Conservation (phyloP, 2,113 vertebrate genomes). For the Morphnarchus princeps region DNA sequence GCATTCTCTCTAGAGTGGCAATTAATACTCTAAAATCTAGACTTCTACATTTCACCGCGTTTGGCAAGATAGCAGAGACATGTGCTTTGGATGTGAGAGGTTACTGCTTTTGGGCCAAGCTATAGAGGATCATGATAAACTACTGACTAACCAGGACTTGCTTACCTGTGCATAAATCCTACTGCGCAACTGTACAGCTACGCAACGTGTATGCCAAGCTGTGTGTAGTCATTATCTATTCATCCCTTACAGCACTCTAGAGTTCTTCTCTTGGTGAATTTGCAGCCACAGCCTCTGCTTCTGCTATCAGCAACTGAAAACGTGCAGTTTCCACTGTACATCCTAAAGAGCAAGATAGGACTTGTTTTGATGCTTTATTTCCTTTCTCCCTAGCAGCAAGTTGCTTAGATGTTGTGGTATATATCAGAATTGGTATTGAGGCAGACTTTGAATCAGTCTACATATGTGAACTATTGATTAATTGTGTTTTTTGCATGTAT, state of each 20-base stretch:
- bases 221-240: background rate
- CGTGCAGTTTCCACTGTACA: background rate
- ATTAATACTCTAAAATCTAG: background rate
- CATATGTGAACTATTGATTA: background rate
- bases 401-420: background rate
- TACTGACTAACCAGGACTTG: background rate
- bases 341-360: background rate
- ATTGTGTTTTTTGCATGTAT: background rate
- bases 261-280: background rate
- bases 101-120: background rate
- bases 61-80: background rate
- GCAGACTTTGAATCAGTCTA: background rate
- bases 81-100: background rate
- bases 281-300: background rate
- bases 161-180: background rate
- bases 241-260: background rate
- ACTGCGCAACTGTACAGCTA: background rate
- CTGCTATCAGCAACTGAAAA: background rate
- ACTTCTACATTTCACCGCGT: accelerated
- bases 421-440: background rate
- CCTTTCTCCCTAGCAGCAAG: background rate
- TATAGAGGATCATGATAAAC: background rate
- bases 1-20: background rate
- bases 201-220: background rate
- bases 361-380: background rate